These are phyloP conservation scores for Lutjanus argentimaculatus DNA, from an alignment of 2,797 vertebrate species.

Conservation along the genomic window DNA sequence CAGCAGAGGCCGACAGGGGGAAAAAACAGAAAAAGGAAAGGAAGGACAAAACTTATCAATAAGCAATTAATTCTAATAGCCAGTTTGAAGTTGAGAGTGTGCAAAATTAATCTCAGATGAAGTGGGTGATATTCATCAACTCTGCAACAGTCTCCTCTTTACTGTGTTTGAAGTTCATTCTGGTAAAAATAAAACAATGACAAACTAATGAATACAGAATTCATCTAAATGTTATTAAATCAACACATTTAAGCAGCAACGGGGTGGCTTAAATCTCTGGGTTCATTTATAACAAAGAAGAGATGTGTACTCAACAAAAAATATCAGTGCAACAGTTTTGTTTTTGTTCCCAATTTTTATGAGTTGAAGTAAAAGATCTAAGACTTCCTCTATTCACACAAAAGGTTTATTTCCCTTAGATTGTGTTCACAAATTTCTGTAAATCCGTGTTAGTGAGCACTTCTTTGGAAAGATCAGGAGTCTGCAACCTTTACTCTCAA, in stretches of 20 bases:
- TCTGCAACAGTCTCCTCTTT: slow-evolving; percentile 9
- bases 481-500: no score
- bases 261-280: neutral
- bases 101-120: slow-evolving; percentile 20
- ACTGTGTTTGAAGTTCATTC: neutral
- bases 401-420: no score
- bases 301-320: neutral
- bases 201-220: neutral
- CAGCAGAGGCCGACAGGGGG: slow-evolving; percentile 3
- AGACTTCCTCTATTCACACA: no score
- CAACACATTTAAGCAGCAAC: neutral
- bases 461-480: no score
- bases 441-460: no score
- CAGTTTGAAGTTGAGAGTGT: slow-evolving; percentile 14
- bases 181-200: neutral
- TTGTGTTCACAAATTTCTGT: no score
- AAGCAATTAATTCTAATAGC: slow-evolving; percentile 29
- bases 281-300: neutral
- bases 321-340: neutral
- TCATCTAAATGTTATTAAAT: neutral
- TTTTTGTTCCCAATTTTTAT: neutral
- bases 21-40: slow-evolving; percentile 15
- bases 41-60: slow-evolving; percentile 34
- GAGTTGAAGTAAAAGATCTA: no score
- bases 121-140: neutral